A percentile compares a stretch with the other conserved stretches of the same genome.
Evolutionary conservation across 2,797 vertebrate genomes (phyloP).

Genomic region (Catharus ustulatus): DNA sequence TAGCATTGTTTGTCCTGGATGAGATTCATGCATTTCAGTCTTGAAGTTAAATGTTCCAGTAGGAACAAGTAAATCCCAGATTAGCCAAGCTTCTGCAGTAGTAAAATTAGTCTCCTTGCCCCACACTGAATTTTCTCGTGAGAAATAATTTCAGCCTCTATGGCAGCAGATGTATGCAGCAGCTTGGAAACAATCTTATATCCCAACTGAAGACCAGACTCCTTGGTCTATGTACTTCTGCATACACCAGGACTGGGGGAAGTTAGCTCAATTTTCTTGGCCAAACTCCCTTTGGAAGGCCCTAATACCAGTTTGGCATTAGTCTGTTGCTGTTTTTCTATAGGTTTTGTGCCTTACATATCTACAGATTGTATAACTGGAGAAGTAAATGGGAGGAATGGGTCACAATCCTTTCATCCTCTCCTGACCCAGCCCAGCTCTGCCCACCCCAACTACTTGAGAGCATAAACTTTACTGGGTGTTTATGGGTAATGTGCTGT

Average conservation of each 20-base stretch:
- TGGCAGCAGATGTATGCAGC: not conserved
- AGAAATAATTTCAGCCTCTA: not conserved
- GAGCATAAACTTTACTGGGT: not conserved
- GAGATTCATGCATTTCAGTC: not conserved
- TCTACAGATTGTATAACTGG: not conserved
- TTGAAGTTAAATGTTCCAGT: slow-evolving; percentile 1
- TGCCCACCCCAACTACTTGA: not conserved
- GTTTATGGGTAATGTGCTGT: not conserved
- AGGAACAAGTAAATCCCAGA: slow-evolving; percentile 26
- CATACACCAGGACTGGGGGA: not conserved
- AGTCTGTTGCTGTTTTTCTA: not conserved
- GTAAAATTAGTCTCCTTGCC: slow-evolving; percentile 1
- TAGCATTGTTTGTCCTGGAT: slow-evolving; percentile 28
- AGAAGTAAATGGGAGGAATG: not conserved
- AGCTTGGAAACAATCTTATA: not conserved
- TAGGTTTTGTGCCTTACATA: not conserved
- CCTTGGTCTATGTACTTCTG: not conserved
- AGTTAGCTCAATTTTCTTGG: not conserved
- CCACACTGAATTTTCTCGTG: not conserved
- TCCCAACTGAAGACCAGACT: not conserved
- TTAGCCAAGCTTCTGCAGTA: not conserved
- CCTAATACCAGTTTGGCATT: not conserved
- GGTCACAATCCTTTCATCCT: not conserved
- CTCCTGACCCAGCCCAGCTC: not conserved
- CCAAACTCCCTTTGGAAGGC: not conserved